A percentile compares a stretch with the other conserved stretches of the same genome.
phyloP scores from a whole-genome alignment of 2,113 vertebrate genomes.

The human region DNA sequence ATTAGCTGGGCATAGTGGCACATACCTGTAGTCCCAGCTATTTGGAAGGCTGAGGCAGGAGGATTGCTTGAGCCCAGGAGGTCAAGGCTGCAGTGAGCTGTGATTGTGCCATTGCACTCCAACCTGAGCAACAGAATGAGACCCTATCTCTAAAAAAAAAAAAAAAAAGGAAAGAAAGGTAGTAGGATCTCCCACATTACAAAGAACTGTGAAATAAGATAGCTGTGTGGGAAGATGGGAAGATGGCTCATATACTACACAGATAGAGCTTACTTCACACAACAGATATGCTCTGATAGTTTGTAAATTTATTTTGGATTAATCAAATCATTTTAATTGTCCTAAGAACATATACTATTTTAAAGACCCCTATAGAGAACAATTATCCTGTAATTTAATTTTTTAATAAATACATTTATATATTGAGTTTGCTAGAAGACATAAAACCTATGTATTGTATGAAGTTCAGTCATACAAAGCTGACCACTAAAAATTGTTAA shows the following conservation, averaged over 20 bases:
- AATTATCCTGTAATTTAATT: conserved; percentile 12
- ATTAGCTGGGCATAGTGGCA: too few species aligned
- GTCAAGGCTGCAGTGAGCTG: too few species aligned
- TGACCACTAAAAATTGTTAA: conserved; percentile 29
- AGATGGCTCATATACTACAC: not conserved
- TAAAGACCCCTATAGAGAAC: not conserved
- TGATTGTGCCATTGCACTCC: too few species aligned
- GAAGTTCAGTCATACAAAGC: not conserved
- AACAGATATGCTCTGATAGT: not conserved
- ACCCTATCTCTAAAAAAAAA: too few species aligned
- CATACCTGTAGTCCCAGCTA: too few species aligned
- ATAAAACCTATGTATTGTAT: not conserved
- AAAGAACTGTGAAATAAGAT: not conserved
- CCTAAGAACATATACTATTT: not conserved
- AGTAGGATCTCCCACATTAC: not conserved
- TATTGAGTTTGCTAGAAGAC: conserved; percentile 21
- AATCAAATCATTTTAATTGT: conserved; percentile 33
- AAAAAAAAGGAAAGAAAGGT: not conserved
- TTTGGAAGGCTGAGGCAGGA: too few species aligned
- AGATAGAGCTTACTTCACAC: not conserved
- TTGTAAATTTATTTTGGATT: conserved; percentile 33
- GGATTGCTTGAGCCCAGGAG: too few species aligned
- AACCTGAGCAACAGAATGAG: too few species aligned
- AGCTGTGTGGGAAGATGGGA: not conserved
- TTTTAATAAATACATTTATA: not conserved